These are phyloP conservation scores for Hydriomena furcata DNA, from an alignment of 2,888 invertebrate genomes.

Conservation along the genomic window DNA sequence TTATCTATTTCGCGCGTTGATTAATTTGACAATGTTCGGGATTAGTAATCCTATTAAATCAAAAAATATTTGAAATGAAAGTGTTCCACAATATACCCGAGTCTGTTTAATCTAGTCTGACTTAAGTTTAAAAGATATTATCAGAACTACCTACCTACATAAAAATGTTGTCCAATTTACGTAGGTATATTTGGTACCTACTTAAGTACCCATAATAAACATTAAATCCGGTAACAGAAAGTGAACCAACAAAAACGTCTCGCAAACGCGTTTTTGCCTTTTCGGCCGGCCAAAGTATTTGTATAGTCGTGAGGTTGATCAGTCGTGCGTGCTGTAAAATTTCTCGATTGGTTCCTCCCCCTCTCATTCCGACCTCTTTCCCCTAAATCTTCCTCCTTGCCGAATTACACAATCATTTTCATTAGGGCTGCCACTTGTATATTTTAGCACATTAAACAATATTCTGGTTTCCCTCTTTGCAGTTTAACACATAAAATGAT, in stretches of 20 bases:
- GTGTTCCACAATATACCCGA: background rate
- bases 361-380: slow-evolving; percentile 36
- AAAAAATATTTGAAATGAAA: background rate
- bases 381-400: slow-evolving; percentile 45
- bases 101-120: background rate
- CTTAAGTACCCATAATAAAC: slow-evolving; percentile 2
- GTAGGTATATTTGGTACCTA: too few relatives aligned
- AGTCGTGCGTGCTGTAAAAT: slow-evolving; percentile 74
- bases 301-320: slow-evolving; percentile 61
- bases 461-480: too few relatives aligned
- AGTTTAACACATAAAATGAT: too few relatives aligned
- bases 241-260: slow-evolving; percentile 41
- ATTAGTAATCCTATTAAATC: slow-evolving; percentile 19
- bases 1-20: slow-evolving; percentile 45
- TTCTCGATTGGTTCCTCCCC: slow-evolving; percentile 63
- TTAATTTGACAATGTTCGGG: slow-evolving; percentile 39
- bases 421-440: slow-evolving; percentile 19
- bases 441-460: too few relatives aligned
- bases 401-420: slow-evolving; percentile 47
- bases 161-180: slow-evolving; percentile 1
- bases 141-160: background rate
- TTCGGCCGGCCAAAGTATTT: slow-evolving; percentile 49
- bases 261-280: slow-evolving; percentile 43
- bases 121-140: too few relatives aligned
- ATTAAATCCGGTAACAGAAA: slow-evolving; percentile 17